Conservation (phyloP, 2,888 invertebrate species). For the Ametastegia equiseti region DNA sequence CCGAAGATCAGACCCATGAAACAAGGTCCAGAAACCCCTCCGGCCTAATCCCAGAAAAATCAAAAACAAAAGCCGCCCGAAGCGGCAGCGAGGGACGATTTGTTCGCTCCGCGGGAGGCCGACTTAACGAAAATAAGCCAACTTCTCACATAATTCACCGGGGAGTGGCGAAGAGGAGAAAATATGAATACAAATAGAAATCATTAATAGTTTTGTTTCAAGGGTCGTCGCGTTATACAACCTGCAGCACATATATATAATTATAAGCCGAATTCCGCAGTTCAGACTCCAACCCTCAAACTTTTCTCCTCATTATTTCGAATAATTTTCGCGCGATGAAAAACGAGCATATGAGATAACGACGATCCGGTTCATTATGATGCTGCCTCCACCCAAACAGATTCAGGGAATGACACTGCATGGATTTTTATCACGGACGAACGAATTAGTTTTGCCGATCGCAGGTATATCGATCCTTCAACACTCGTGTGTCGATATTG, state of each 20-base stretch:
- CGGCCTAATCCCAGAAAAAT: slow-evolving; percentile 50
- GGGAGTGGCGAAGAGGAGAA: slow-evolving; percentile 58
- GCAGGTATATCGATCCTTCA: neutral
- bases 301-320: no score
- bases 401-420: neutral
- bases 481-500: neutral
- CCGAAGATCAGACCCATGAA: slow-evolving; percentile 54
- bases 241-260: no score
- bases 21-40: slow-evolving; percentile 53
- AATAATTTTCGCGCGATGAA: no score
- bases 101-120: slow-evolving; percentile 74
- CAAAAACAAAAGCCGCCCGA: slow-evolving; percentile 53
- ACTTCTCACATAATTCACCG: slow-evolving; percentile 74
- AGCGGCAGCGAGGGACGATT: slow-evolving; percentile 72
- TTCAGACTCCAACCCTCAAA: no score
- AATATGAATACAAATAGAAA: slow-evolving; percentile 72
- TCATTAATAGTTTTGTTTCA: slow-evolving; percentile 75
- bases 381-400: neutral
- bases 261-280: no score
- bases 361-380: neutral
- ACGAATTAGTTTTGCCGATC: slow-evolving; percentile 1
- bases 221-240: slow-evolving; percentile 61
- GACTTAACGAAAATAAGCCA: slow-evolving; percentile 71
- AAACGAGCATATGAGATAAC: neutral
- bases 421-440: neutral